Conservation (phyloP, 2,888 invertebrate species). For the Busseola fusca region DNA sequence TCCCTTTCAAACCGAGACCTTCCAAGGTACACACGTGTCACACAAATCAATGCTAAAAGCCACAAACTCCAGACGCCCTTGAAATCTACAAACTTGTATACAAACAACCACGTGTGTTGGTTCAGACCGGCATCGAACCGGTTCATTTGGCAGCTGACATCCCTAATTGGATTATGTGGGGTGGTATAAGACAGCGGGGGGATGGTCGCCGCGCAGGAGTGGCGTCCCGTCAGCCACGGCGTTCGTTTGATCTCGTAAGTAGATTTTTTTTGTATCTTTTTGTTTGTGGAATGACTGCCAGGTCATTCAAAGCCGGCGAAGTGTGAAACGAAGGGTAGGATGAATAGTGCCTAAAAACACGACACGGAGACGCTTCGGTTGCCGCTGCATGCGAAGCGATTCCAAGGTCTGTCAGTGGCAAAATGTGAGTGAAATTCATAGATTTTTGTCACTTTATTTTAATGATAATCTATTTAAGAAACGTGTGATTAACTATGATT, state of each 20-base stretch:
- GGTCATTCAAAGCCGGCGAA: neutral
- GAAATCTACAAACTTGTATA: constrained; percentile 54
- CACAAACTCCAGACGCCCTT: constrained; percentile 53
- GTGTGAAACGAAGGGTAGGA: neutral
- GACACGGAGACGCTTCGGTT: neutral
- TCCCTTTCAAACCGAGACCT: neutral
- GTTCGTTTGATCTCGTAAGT: constrained; percentile 75
- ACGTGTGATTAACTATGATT: too few species aligned
- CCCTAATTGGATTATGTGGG: constrained; percentile 75
- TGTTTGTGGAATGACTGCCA: neutral
- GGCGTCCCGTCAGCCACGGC: constrained; percentile 79
- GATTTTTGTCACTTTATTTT: neutral
- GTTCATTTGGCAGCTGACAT: constrained; percentile 54
- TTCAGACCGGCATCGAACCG: constrained; percentile 62
- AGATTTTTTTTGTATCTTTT: constrained; percentile 40
- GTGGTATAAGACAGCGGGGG: constrained; percentile 73
- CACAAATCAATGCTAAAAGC: neutral
- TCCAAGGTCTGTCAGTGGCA: neutral
- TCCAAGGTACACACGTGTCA: neutral
- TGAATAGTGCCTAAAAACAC: neutral
- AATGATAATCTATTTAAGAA: neutral
- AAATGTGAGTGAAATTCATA: neutral
- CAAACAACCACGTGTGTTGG: constrained; percentile 53
- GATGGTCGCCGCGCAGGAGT: constrained; percentile 75
- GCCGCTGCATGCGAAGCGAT: neutral